Conservation (phyloP, 2,113 vertebrate genomes). For the Myrmophylax atrothorax region DNA sequence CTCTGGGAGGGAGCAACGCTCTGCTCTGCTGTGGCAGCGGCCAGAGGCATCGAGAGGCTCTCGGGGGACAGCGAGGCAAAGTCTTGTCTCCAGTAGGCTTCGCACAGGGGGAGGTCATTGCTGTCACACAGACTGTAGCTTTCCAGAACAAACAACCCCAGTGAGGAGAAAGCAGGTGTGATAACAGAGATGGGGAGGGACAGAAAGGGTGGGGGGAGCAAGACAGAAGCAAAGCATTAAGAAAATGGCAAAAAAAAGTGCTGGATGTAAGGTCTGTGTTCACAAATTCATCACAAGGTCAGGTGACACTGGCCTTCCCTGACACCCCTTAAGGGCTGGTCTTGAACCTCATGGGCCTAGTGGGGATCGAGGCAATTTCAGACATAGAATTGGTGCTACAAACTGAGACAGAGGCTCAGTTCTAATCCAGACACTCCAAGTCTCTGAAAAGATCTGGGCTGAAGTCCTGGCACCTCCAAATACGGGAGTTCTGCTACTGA, state of each 20-base stretch:
- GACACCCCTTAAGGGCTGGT: not conserved
- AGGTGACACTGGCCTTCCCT: not conserved
- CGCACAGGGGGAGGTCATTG: slow-evolving; percentile 90
- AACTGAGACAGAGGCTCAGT: not conserved
- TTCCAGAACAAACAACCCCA: slow-evolving; percentile 80
- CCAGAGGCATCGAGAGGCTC: slow-evolving; percentile 75
- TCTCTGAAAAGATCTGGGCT: not conserved
- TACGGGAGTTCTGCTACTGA: not conserved
- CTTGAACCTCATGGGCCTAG: not conserved
- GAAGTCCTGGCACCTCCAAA: not conserved
- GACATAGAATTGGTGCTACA: not conserved
- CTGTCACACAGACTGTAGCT: slow-evolving; percentile 95
- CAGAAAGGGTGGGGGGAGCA: slow-evolving; percentile 16
- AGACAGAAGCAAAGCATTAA: slow-evolving; percentile 79
- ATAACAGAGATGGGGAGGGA: not conserved
- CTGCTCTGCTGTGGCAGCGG: slow-evolving; percentile 56
- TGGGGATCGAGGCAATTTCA: not conserved
- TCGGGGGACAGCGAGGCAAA: slow-evolving; percentile 78
- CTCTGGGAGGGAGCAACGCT: slow-evolving; percentile 67
- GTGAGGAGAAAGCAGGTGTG: slow-evolving; percentile 60
- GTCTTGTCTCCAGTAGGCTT: slow-evolving; percentile 89
- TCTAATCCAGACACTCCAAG: not conserved
- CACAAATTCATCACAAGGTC: not conserved
- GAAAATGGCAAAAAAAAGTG: slow-evolving; percentile 30
- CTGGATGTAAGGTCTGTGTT: not conserved